phyloP scores from a whole-genome alignment of 2,888 invertebrate genomes.

The Margaritifera margaritifera region DNA sequence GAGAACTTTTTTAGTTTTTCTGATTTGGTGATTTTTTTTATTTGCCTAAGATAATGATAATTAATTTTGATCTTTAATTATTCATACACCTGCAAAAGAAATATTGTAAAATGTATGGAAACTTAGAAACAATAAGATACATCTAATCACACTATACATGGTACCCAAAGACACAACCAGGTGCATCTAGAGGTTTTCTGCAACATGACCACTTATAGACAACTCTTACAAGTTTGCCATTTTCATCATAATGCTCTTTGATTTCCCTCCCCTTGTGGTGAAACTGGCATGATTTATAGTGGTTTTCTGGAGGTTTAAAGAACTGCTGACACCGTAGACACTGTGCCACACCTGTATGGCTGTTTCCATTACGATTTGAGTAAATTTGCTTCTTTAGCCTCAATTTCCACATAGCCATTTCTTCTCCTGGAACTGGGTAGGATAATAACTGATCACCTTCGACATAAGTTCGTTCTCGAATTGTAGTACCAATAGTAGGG shows the following conservation, averaged over 20 bases:
- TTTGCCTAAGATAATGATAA: too few species aligned
- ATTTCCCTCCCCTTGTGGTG: slow-evolving; percentile 62
- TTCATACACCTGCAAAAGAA: background rate
- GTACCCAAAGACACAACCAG: slow-evolving; percentile 59
- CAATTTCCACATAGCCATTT: slow-evolving; percentile 47
- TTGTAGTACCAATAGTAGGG: slow-evolving; percentile 3
- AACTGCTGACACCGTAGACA: slow-evolving; percentile 60
- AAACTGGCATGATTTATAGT: slow-evolving; percentile 53
- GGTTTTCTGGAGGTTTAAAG: slow-evolving; percentile 58
- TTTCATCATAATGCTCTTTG: slow-evolving; percentile 52
- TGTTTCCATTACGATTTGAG: slow-evolving; percentile 34
- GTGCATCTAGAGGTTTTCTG: slow-evolving; percentile 50
- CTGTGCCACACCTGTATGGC: slow-evolving; percentile 49
- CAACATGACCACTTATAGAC: slow-evolving; percentile 65
- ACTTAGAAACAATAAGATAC: slow-evolving; percentile 1
- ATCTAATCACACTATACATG: slow-evolving; percentile 43
- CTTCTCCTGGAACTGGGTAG: slow-evolving; percentile 43
- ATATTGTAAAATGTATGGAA: background rate
- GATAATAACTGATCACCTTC: slow-evolving; percentile 54
- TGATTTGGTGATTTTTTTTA: too few species aligned
- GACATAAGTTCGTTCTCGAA: slow-evolving; percentile 48
- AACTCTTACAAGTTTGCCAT: slow-evolving; percentile 51
- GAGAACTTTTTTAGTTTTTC: too few species aligned
- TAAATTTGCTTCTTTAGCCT: slow-evolving; percentile 45
- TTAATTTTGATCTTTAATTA: background rate